Base-by-base conservation (phyloP, 2,888 invertebrate species). In the Drosophila hamatofila region DNA sequence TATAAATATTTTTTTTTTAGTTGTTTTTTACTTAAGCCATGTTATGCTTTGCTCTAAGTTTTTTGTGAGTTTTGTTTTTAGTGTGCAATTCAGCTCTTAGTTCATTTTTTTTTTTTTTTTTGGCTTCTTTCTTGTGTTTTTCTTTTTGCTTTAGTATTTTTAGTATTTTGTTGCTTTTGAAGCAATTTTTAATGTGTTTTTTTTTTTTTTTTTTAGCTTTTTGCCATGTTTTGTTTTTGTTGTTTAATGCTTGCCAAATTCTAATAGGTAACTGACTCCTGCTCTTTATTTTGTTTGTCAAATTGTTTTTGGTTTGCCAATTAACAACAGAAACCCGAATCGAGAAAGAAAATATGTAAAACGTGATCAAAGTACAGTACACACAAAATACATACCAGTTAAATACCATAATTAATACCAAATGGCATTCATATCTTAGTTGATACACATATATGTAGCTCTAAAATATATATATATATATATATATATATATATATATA, bases 231-330 rank as follows among this genome's bases (percentile, higher is more conserved):
- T 72, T 68, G 56, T 52, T 55, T 39, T 61, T 71, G 27, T 48
- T 66, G 54, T 70, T 72, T 79, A 78, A 75, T 75, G 78, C 74
- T 84, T 86, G 80, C 84, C 88, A 88, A 90, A 87, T 88, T 84
- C 89, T 88, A 91, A 91, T 91, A 92, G 92, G 92, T 92, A 92
- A 92, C 92, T 92, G 92, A 92, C 92, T 92, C 92, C 92, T 92
- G 92, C 92, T 92, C 91, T 92, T 91, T 88, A 73, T 89, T 91
- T 75, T 65, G 54, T 70, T 69, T 74, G 65, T 75, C 91, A 88
- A 91, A 91, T 91, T 89, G 81, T 75, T 80, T 49, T 86, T 77
- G 78, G 76, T 86, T 82, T 89, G 90, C 89, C 89, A 80, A 80
- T 83, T 81, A 80, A 85, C 79, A 81, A 78, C 91, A 83, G 74